A percentile compares a stretch with the other conserved stretches of the same genome.
Conservation (phyloP, 2,797 vertebrate genomes). For the Anisognathus igniventris region DNA sequence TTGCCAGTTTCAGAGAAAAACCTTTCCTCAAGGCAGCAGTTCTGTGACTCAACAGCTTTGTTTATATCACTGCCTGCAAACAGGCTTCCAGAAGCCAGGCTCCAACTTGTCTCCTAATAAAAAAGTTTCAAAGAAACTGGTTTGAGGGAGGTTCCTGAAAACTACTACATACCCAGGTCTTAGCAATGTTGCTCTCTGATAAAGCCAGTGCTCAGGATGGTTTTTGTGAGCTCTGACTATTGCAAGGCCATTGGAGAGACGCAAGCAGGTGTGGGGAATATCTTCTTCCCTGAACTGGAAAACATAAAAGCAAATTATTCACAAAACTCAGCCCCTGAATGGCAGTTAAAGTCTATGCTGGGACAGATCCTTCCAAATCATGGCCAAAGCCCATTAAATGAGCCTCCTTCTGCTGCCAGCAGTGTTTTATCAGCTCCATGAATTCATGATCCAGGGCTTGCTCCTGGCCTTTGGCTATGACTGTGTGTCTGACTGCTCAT, state of each 20-base stretch:
- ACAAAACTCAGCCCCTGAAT: not conserved
- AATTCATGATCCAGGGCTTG: not conserved
- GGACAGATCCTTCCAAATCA: not conserved
- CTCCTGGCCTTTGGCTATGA: not conserved
- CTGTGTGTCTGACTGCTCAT: not conserved
- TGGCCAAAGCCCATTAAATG: not conserved
- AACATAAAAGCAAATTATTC: not conserved
- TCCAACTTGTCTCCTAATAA: not conserved
- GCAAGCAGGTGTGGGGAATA: not conserved
- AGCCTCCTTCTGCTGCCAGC: not conserved
- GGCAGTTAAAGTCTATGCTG: not conserved
- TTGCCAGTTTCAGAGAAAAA: not conserved
- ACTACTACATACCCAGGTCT: not conserved
- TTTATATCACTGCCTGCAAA: not conserved
- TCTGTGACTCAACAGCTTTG: not conserved
- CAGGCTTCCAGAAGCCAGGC: not conserved
- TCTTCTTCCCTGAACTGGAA: not conserved
- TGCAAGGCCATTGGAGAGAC: not conserved
- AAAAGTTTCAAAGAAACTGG: not conserved
- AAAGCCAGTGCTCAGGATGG: rapidly evolving
- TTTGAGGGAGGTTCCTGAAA: not conserved
- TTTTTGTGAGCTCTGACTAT: not conserved
- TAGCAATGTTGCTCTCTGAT: not conserved
- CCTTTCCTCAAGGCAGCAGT: not conserved
- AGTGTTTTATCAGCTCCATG: not conserved